These are phyloP conservation scores for Lordiphosa collinella DNA, from an alignment of 1,140 invertebrate species.

Conservation along the genomic window DNA sequence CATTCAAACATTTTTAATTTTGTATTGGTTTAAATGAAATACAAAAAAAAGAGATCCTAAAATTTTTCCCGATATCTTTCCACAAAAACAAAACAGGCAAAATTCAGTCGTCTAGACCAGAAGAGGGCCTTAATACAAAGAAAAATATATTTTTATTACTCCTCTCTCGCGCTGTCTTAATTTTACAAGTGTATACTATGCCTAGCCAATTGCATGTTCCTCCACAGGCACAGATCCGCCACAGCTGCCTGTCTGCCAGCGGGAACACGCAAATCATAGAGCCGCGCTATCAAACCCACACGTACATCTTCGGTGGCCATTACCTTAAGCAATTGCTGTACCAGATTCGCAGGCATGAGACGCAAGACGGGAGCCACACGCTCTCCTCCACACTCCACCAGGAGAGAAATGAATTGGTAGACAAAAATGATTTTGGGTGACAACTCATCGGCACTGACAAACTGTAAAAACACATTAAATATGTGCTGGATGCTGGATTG, in stretches of 20 bases:
- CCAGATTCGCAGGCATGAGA: conserved; percentile 88
- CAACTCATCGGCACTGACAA: conserved; percentile 88
- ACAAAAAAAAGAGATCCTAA: too few species aligned
- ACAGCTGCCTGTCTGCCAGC: conserved; percentile 89
- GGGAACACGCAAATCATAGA: conserved; percentile 88
- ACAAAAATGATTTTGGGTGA: conserved; percentile 93
- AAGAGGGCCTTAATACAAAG: conserved; percentile 55
- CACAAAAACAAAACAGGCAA: too few species aligned
- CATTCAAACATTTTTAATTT: too few species aligned
- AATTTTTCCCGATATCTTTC: too few species aligned
- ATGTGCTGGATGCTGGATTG: conserved; percentile 83
- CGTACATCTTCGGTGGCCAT: conserved; percentile 75
- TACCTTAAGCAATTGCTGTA: conserved; percentile 89
- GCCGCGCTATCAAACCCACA: conserved; percentile 78
- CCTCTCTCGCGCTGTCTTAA: conserved; percentile 24
- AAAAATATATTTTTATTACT: conserved; percentile 38
- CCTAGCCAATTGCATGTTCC: conserved; percentile 86
- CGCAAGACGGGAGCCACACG: conserved; percentile 88
- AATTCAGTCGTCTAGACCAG: too few species aligned
- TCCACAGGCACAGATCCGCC: conserved; percentile 88
- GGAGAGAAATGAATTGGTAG: conserved; percentile 89
- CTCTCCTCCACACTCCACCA: conserved; percentile 89
- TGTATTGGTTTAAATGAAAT: too few species aligned
- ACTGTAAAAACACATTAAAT: conserved; percentile 86
- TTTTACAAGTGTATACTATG: conserved; percentile 68